Percentiles rank a stretch among this genome's conserved stretches.
phyloP scores from a whole-genome alignment of 2,888 invertebrate species.

The Mayetiola destructor region DNA sequence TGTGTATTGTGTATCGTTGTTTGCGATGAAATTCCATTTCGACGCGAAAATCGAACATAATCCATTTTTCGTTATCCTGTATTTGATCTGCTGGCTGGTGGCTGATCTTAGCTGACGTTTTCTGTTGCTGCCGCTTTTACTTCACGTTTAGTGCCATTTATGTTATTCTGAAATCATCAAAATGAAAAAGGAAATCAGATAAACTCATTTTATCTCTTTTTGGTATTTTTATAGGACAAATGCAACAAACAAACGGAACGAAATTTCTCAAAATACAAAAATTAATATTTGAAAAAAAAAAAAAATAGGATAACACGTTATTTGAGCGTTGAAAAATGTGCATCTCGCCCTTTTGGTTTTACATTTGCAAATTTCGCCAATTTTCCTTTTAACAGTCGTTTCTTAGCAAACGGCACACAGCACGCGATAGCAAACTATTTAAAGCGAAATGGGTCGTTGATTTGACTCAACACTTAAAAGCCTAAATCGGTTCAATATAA shows the following conservation, averaged over 20 bases:
- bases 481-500: too few species aligned
- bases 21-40: neutral
- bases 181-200: too few species aligned
- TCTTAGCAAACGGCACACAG: too few species aligned
- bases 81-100: too few species aligned
- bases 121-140: neutral
- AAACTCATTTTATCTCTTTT: too few species aligned
- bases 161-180: neutral
- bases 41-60: too few species aligned
- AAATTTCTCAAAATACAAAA: neutral
- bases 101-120: neutral
- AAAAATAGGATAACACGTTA: neutral
- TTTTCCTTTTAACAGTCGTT: neutral
- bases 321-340: neutral
- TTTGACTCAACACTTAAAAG: too few species aligned
- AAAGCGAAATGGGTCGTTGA: too few species aligned
- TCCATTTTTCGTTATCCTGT: too few species aligned
- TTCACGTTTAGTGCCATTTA: slow-evolving; percentile 11
- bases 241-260: too few species aligned
- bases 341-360: neutral
- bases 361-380: neutral
- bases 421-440: too few species aligned
- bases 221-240: too few species aligned
- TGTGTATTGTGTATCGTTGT: slow-evolving; percentile 6
- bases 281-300: neutral